Percentiles rank a stretch among this genome's conserved stretches.
Evolutionary conservation across 1,140 invertebrate species (phyloP).

Genomic region (Euwallacea similis): DNA sequence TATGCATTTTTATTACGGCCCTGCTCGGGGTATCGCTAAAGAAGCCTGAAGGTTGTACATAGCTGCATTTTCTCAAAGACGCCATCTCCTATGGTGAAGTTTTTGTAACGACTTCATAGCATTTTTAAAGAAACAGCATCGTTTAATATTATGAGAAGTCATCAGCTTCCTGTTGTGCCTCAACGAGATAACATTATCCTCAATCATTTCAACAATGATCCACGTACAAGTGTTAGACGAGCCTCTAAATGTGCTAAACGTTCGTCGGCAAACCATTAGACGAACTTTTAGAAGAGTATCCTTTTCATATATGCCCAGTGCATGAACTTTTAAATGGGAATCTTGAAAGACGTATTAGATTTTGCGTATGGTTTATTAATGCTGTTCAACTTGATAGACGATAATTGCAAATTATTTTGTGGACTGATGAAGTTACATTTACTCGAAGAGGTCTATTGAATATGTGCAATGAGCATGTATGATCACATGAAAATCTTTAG

Average conservation of each 20-base stretch:
- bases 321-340: not conserved
- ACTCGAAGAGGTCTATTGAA: constrained; percentile 11
- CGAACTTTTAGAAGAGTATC: not conserved
- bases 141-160: not conserved
- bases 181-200: constrained; percentile 12
- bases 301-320: not conserved
- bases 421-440: not conserved
- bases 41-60: not conserved
- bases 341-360: too few relatives aligned
- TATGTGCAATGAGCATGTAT: not conserved
- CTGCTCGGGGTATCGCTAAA: constrained; percentile 1
- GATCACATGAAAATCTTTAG: too few relatives aligned
- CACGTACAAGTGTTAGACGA: constrained; percentile 6
- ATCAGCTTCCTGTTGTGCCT: not conserved
- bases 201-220: constrained; percentile 7
- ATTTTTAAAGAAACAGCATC: not conserved
- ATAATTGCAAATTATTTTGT: not conserved
- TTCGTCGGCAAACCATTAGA: not conserved
- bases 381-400: not conserved
- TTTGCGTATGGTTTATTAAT: constrained; percentile 2
- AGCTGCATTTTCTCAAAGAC: too few relatives aligned
- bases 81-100: not conserved
- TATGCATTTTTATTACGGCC: too few relatives aligned
- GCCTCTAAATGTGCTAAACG: not conserved
- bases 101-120: not conserved